Evolutionary conservation across 2,888 invertebrate species (phyloP), one percentile per base, ranked within the genome.

Genomic region (Chrysolina oricalcia): DNA sequence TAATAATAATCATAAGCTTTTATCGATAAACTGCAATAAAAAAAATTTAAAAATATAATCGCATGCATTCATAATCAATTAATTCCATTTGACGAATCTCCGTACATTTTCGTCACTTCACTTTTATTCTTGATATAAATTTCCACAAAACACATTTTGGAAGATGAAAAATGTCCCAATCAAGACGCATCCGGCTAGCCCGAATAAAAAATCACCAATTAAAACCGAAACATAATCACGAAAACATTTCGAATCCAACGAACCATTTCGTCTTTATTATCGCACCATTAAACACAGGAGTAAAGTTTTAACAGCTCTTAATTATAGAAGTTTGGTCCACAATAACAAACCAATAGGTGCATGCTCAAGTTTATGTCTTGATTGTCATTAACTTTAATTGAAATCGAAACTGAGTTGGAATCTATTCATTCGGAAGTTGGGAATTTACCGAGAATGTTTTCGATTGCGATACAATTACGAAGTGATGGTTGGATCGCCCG

Each of bases 171-270:
- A 75, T 74, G 70, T 72, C 62, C 72, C 74, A 75, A 79, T 79
- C 72, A 70, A 43, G 50, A 27, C 35, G 70, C 77, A 76, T 79
- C 77, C 77, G 79, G 70, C 69, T 66, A 64, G 72, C 66, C 68
- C 56, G 40, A 59, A 50, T 74, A 72, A 75, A 74, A 79, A 76
- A 73, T 64, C n/a, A 64, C 65, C 72, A 64, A 74, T 74, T 74
- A 78, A 77, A 73, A 71, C 64, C 40, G 70, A 75, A 77, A 77
- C 70, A 75, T 76, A 72, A 77, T 77, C 69, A 78, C 71, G 73
- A 74, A 72, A 75, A 76, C 69, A 68, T 66, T 77, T 64, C 73
- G 63, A 65, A 65, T 46, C 59, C 41, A 75, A 74, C 75, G 75
- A 66, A 48, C 67, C 70, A 75, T 75, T 70, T 65, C 35, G 50